Base-by-base conservation (phyloP, 2,113 vertebrate genomes). In the Caracal caracal region DNA sequence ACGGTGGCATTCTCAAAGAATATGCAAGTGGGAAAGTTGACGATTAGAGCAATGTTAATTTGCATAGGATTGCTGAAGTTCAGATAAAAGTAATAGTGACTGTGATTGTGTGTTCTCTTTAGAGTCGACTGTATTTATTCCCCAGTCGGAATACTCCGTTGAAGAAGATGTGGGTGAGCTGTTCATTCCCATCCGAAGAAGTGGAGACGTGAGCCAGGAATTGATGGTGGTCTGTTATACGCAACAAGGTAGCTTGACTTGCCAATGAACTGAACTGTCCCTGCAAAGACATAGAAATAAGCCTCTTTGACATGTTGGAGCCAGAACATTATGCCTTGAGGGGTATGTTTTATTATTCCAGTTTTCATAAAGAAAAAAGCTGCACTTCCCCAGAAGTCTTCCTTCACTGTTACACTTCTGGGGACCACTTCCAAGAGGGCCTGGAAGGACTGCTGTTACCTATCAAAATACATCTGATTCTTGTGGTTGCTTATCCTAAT, bases 111-210 rank as follows among this genome's bases (percentile, higher is more conserved):
- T 96, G 93, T 96, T 92, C 4, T 97, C 96, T 93, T 79, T 98
- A 99, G 99, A 99, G 98, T 99, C 99, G 6, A 99, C 99, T 0
- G 99, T 99, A 47, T 99, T 99, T 98, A 99, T 99, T 96, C 99
- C 99, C n/a, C 99, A 99, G 81, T 98, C 99, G 6, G 98, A 97
- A 19, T 99, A 98, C 92, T 98, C 98, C 20, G 95, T 99, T 59
- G 99, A 99, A 98, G 99, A 99, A 98, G 99, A 99, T 65, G 70
- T 99, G 47, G 99, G 99, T 10, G 99, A 99, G 84, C 98, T 99
- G 76, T 98, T 99, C 97, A 98, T 99, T 96, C 99, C 99, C 0
- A 98, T 99, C 88, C 99, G 98, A 98, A 99, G 99, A 98, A 99
- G 98, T 40, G 99, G 99, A 96, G 99, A 99, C 47, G 98, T 99